Base-by-base conservation (phyloP, 2,113 vertebrate genomes). In the Sphaerodactylus townsendi region DNA sequence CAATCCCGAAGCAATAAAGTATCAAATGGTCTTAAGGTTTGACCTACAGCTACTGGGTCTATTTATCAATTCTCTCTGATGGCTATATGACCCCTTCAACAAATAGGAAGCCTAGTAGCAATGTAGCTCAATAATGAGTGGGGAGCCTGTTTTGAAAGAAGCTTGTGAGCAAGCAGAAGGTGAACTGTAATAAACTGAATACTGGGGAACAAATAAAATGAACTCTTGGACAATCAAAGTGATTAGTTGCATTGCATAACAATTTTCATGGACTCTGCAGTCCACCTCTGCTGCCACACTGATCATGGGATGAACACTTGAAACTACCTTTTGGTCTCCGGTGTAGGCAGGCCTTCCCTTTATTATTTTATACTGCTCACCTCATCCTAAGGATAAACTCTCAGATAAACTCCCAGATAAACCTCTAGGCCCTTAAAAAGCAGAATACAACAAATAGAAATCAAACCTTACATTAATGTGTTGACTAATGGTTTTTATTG, bases 21-120 rank as follows among this genome's bases (percentile, higher is more conserved):
- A 59, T 81, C 11, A 80, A 86, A 21, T 35, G 15, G 87, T 68
- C 0, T 1, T 9, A 2, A 28, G 3, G 37, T 73, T 68, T 78
- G 44, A n/a, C 2, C 5, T 77, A 39, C 28, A 77, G 76, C 5
- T n/a, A 8, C 62, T 70, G 82, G 46, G 74, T 50, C 86, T 64
- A 83, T 53, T 70, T 37, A 46, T 25, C 19, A 76, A 10, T 15
- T 83, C 66, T 35, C 85, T 33, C 3, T 66, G 71, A 86, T 75
- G n/a, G 30, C 75, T 28, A 76, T 35, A 64, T n/a, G 62, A 66
- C 65, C 35, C 46, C 70, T 75, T 59, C 46, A 73, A 10, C 48
- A 88, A 75, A 62, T 25, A 89, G 81, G 23, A 33, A 87, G 66
- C 35, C 23, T 88, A 9, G 53, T 70, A 82, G 37, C 84, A 86